Evolutionary conservation across 2,888 invertebrate species (phyloP).

Genomic region (Lasioglossum lativentre): DNA sequence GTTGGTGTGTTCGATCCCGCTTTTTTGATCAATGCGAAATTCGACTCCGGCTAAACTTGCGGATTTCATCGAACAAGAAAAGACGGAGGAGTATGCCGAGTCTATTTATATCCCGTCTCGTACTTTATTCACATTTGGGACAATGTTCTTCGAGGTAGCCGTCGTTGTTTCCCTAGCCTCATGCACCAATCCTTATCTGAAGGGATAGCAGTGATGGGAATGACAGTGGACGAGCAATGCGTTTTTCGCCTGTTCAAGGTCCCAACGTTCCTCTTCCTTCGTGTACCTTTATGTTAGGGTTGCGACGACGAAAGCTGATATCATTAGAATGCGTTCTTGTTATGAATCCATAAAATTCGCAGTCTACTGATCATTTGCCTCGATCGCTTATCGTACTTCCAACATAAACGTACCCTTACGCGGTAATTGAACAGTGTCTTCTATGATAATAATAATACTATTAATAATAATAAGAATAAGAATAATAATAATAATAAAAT

Average conservation of each 20-base stretch:
- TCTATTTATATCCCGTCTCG: constrained; percentile 70
- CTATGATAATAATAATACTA: neutral
- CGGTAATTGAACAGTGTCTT: neutral
- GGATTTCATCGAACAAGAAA: neutral
- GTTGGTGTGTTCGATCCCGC: constrained; percentile 38
- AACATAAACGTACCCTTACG: neutral
- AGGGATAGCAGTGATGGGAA: constrained; percentile 46
- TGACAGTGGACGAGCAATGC: neutral
- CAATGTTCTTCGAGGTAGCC: constrained; percentile 1
- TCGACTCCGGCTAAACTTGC: neutral
- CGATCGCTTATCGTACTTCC: neutral
- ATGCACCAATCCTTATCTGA: constrained; percentile 70
- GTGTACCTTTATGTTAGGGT: neutral
- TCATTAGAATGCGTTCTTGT: neutral
- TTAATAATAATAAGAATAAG: neutral
- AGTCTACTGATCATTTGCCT: neutral
- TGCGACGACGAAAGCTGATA: neutral
- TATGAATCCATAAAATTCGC: neutral
- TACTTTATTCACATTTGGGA: constrained; percentile 23
- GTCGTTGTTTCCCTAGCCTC: constrained; percentile 11
- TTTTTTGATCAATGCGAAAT: neutral
- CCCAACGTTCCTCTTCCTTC: neutral
- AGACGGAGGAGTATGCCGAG: constrained; percentile 64
- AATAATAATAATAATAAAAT: neutral
- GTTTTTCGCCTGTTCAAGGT: neutral